These are phyloP conservation scores for Dryobotodes eremita DNA, from an alignment of 2,888 invertebrate species.

Conservation along the genomic window DNA sequence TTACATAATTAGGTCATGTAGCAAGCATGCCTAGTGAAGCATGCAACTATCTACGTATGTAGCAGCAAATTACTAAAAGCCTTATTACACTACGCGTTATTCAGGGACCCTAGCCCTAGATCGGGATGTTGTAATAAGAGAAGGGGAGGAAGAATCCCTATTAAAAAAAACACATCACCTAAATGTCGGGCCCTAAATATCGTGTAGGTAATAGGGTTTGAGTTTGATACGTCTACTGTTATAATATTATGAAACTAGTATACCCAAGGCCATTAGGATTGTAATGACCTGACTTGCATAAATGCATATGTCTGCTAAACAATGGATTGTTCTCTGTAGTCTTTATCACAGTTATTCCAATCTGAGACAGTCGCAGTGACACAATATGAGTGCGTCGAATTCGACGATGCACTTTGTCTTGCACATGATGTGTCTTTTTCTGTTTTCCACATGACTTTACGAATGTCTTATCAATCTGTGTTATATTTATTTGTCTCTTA, in stretches of 20 bases:
- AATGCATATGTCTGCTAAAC: neutral
- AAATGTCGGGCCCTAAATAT: neutral
- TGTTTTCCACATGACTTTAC: neutral
- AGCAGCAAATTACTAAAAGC: neutral
- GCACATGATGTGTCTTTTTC: neutral
- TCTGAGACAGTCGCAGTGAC: neutral
- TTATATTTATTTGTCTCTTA: constrained; percentile 68
- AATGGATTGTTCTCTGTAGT: neutral
- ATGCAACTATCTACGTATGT: neutral
- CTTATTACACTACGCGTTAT: neutral
- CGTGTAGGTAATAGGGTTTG: neutral
- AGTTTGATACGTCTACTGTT: neutral
- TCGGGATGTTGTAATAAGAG: neutral
- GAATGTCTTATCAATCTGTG: neutral
- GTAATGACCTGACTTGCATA: neutral
- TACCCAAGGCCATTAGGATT: neutral
- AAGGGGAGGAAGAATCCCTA: neutral
- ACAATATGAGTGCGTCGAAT: neutral
- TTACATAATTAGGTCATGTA: neutral
- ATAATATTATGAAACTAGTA: neutral
- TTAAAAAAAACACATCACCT: neutral
- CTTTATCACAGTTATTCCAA: neutral
- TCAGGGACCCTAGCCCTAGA: neutral
- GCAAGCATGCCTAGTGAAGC: neutral
- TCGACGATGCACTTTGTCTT: neutral